Evolutionary conservation across 1,140 invertebrate species (phyloP), one percentile per base, ranked within the genome.

Genomic region (Acromyrmex heyeri): DNA sequence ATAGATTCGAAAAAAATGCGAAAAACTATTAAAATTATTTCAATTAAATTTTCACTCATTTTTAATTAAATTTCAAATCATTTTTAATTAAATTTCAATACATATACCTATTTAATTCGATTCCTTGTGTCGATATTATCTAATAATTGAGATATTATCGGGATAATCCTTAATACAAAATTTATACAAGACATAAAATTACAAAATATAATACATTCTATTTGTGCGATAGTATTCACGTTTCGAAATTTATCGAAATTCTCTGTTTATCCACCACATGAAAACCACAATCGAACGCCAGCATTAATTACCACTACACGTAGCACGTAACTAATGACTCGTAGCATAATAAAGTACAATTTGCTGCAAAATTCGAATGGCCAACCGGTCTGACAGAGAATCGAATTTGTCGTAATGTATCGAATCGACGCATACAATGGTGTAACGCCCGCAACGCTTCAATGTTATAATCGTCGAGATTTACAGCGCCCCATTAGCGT

Each of bases 341-440:
- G 55, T 82, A 55, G 69, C 67, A 73, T 73, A 61, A 82, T 82
- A 82, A 73, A 73, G 55, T 82, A 73, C 38, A 61, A 73, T 82
- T 82, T 73, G 38, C 18, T 61, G 38, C 38, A 38, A 82, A 73
- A 82, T 82, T 82, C 34, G 34, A 70, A 72, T 82, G 38, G 1
- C n/a, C 65, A 72, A 50, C 50, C 65, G 30, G 24, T 18, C 10
- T 38, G 50, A 48, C 7, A 59, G 65, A 67, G 24, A 73, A 82
- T 73, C 55, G 38, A 82, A 73, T 82, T 73, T 61, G 67, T 82
- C 55, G 24, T 59, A 73, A 82, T 61, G n/a, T 59, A 73, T 61
- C 38, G 67, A 34, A 48, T 59, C 34, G 44, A 8, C 10, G 38
- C 27, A 1, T n/a, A 79, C 27, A 79, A 69, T 82, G 12, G 21